These are phyloP conservation scores for Tenthredo mesomela DNA, from an alignment of 2,888 invertebrate genomes.

Conservation along the genomic window DNA sequence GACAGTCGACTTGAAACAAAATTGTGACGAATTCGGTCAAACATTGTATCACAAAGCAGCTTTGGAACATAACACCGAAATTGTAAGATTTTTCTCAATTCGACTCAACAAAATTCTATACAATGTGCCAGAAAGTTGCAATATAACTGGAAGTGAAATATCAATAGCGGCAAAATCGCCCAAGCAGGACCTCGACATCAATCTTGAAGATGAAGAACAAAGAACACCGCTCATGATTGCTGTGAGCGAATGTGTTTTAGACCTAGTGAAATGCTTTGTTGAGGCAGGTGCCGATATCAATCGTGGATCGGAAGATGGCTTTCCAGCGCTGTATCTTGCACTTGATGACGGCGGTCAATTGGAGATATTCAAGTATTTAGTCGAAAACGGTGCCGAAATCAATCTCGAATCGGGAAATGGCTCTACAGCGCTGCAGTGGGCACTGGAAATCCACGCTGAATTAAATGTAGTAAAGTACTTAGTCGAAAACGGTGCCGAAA, in stretches of 20 bases:
- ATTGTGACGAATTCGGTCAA: not conserved
- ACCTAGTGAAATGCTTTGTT: not conserved
- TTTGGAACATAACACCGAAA: not conserved
- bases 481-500: not conserved
- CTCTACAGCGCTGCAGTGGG: not conserved
- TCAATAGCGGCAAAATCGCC: no score
- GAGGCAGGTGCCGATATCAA: not conserved
- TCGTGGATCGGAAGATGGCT: no score
- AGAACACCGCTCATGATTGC: no score
- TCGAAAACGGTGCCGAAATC: not conserved
- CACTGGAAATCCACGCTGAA: accelerated
- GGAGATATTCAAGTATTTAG: not conserved
- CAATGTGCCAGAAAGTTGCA: no score
- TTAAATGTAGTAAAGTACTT: not conserved
- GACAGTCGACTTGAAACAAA: not conserved
- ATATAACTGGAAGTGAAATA: no score
- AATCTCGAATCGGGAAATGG: not conserved
- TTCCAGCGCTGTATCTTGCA: no score
- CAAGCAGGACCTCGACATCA: no score
- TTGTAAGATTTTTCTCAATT: not conserved
- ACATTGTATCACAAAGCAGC: slow-evolving; percentile 1
- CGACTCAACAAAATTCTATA: not conserved
- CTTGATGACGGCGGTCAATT: no score
- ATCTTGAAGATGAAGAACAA: not conserved
- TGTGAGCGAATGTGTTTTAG: no score